These are phyloP conservation scores for Calosoma granatense DNA, from an alignment of 1,140 invertebrate species.

Conservation along the genomic window DNA sequence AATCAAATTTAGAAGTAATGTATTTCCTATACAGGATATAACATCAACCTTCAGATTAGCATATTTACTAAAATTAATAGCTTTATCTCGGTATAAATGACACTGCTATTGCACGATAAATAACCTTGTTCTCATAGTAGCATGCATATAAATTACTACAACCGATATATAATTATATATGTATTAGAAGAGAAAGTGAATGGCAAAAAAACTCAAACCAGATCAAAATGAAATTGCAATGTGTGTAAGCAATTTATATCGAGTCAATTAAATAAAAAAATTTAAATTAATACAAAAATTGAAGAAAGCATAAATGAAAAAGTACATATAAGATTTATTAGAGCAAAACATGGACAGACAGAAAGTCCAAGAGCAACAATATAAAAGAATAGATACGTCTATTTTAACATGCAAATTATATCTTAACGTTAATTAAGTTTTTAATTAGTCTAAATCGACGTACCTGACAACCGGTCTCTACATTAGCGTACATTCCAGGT, in stretches of 20 bases:
- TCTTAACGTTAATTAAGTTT: background rate
- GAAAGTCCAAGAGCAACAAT: too few relatives aligned
- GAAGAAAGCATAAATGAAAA: background rate
- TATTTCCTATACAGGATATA: too few relatives aligned
- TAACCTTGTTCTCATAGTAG: background rate
- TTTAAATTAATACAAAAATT: background rate
- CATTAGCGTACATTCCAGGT: slow-evolving; percentile 79
- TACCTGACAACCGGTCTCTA: slow-evolving; percentile 80
- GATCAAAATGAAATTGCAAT: background rate
- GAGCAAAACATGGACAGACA: too few relatives aligned
- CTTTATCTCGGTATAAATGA: too few relatives aligned
- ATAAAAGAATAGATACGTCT: too few relatives aligned
- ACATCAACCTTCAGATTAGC: too few relatives aligned
- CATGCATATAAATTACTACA: background rate
- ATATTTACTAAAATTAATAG: too few relatives aligned
- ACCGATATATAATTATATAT: background rate
- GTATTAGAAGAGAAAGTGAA: background rate
- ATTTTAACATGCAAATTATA: background rate
- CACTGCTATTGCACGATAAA: too few relatives aligned
- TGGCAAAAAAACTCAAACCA: background rate
- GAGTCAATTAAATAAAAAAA: background rate
- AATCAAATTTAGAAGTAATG: too few relatives aligned
- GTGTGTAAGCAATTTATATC: background rate
- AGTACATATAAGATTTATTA: background rate
- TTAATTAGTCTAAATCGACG: too few relatives aligned